These are phyloP conservation scores for Ladona fulva DNA, from an alignment of 1,140 invertebrate genomes.

Conservation along the genomic window DNA sequence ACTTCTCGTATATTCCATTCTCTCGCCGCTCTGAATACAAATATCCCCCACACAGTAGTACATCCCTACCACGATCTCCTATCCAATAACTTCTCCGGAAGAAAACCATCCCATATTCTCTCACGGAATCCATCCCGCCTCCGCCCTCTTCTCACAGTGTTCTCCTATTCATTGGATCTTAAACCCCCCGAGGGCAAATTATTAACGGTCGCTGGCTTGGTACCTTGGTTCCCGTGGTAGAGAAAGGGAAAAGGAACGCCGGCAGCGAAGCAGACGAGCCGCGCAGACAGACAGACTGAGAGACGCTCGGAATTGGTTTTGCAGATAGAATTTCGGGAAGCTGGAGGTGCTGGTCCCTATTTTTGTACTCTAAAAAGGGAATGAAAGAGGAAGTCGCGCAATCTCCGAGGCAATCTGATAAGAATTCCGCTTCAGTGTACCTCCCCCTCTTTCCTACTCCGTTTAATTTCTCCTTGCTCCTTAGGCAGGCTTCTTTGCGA, in stretches of 20 bases:
- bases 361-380: neutral
- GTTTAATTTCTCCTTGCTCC: too few relatives aligned
- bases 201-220: neutral
- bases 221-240: too few relatives aligned
- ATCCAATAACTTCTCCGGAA: too few relatives aligned
- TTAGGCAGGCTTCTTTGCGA: too few relatives aligned
- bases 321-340: neutral
- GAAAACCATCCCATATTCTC: too few relatives aligned
- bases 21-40: too few relatives aligned
- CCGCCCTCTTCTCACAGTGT: neutral
- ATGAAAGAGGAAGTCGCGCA: neutral
- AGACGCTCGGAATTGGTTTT: neutral
- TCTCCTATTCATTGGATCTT: slow-evolving; percentile 5
- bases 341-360: too few relatives aligned
- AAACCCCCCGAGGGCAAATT: neutral
- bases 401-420: neutral
- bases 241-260: neutral
- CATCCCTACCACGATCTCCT: too few relatives aligned
- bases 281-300: neutral
- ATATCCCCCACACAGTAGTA: too few relatives aligned
- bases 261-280: neutral
- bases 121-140: neutral
- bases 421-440: neutral
- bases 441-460: neutral
- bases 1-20: too few relatives aligned